These are phyloP conservation scores for Chorisops tibialis DNA, from an alignment of 2,888 invertebrate species.

Conservation along the genomic window DNA sequence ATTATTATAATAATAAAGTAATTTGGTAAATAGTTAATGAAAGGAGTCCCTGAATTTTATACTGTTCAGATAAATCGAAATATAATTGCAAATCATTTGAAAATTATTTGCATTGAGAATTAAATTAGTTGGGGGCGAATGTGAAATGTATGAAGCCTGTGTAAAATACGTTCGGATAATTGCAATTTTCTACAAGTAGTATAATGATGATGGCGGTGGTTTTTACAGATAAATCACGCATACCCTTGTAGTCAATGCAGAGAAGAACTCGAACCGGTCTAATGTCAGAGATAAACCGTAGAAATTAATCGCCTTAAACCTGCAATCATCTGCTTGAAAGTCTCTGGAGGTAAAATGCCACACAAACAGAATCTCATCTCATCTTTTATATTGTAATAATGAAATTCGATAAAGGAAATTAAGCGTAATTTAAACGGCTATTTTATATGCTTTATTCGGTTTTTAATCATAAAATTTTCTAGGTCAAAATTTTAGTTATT, in stretches of 20 bases:
- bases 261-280: slow-evolving; percentile 9
- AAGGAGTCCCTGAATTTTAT: no score
- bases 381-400: not conserved
- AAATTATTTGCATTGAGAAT: no score
- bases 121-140: no score
- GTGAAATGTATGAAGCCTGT: not conserved
- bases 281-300: not conserved
- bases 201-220: not conserved
- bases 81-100: no score
- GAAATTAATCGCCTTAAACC: not conserved
- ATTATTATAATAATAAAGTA: no score
- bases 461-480: no score
- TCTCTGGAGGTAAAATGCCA: not conserved
- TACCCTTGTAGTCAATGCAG: not conserved
- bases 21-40: no score
- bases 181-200: not conserved
- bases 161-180: no score
- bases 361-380: not conserved
- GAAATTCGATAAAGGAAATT: not conserved
- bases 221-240: slow-evolving; percentile 12
- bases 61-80: no score
- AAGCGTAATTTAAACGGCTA: no score
- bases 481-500: no score
- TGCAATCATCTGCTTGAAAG: not conserved
- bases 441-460: no score